Evolutionary conservation across 2,797 vertebrate genomes (phyloP).

Genomic region (Bradypus variegatus): DNA sequence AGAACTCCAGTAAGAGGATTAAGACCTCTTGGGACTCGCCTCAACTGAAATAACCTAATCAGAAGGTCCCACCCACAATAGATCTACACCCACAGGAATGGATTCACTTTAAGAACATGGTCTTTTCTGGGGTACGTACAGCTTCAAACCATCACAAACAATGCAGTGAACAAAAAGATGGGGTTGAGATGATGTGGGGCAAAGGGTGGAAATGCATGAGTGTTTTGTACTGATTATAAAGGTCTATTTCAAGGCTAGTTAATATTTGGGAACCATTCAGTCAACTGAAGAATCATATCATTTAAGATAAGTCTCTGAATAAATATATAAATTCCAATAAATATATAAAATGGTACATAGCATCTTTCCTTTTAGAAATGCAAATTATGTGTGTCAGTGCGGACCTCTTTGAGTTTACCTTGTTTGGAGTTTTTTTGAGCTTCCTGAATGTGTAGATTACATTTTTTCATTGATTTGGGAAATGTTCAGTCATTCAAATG

Average conservation of each 20-base stretch:
- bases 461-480: background rate
- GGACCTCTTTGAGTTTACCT: background rate
- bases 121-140: no score
- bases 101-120: no score
- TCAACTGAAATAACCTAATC: no score
- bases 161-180: background rate
- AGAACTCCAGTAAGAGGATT: no score
- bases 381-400: background rate
- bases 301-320: background rate
- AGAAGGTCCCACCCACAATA: no score
- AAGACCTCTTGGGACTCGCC: no score
- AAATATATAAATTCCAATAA: no score
- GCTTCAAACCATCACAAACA: background rate
- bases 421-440: background rate
- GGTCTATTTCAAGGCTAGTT: background rate
- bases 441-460: background rate
- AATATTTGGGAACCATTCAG: background rate
- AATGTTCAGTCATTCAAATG: background rate
- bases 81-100: no score
- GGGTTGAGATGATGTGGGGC: background rate
- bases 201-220: background rate
- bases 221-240: background rate
- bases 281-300: background rate
- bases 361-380: background rate
- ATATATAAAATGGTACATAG: no score